Conservation (phyloP, 2,888 invertebrate species). For the Poecilobothrus nobilitatus region DNA sequence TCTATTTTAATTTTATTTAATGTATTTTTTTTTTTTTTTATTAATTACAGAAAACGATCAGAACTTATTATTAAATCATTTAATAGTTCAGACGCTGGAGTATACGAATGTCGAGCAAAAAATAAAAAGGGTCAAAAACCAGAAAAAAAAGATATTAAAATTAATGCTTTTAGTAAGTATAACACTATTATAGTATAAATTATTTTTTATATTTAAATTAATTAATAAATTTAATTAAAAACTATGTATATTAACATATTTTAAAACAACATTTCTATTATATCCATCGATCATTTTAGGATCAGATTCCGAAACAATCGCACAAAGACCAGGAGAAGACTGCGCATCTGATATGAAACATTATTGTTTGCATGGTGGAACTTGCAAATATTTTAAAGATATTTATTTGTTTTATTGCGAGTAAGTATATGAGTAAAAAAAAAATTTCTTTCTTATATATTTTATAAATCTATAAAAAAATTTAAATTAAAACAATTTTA, state of each 20-base stretch:
- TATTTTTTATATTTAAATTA: no score
- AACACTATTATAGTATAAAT: no score
- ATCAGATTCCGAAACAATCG: slow-evolving; percentile 42
- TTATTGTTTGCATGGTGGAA: slow-evolving; percentile 82
- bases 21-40: slow-evolving; percentile 21
- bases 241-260: no score
- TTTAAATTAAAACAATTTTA: no score
- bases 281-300: slow-evolving; percentile 32
- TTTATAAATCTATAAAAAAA: no score
- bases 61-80: slow-evolving; percentile 70
- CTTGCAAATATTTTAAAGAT: slow-evolving; percentile 70
- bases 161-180: slow-evolving; percentile 40
- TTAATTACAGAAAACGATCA: slow-evolving; percentile 79
- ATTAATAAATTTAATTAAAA: no score
- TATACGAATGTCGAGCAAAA: slow-evolving; percentile 74
- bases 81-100: slow-evolving; percentile 64
- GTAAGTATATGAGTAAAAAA: no score
- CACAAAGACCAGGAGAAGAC: slow-evolving; percentile 30
- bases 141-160: slow-evolving; percentile 39
- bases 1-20: no score
- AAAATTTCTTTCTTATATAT: no score
- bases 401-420: slow-evolving; percentile 76
- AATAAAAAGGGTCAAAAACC: slow-evolving; percentile 41
- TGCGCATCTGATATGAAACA: slow-evolving; percentile 56
- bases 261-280: no score